Evolutionary conservation across 1,140 invertebrate genomes (phyloP), one percentile per base, ranked within the genome.

Genomic region (Andrena cerasifolii): DNA sequence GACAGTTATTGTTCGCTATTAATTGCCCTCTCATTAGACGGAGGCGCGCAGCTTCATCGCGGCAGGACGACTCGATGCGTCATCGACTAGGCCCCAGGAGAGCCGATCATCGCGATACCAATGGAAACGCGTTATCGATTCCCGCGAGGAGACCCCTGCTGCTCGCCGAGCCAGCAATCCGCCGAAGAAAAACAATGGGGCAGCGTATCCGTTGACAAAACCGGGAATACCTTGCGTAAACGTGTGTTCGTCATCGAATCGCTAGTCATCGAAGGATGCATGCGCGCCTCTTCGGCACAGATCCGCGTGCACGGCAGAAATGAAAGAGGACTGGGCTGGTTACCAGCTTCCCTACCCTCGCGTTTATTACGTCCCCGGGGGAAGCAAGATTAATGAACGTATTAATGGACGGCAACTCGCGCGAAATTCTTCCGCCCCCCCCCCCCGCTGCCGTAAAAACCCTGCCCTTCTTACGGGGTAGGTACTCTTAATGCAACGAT

Each of bases 331-430:
- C 36, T 56, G 6, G 33, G n/a, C 21, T 10, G 16, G 24, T 58
- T 58, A 21, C 59, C 18, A 53, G 14, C 24, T 1, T 31, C 61
- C 16, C 58, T 36, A 78, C 26, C 28, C n/a, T 10, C 12, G 1
- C 31, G 59, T 68, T 72, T 51, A 28, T 16, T 45, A 10, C 51
- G 21, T 66, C n/a, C 65, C 67, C 28, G 7, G 6, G 36, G 26
- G 67, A 72, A 78, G 43, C 51, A 68, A 74, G 80, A 79, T 83
- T 74, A 82, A 83, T 58, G 75, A 79, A 82, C 56, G 75, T 79
- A 70, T 62, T 54, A 65, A 71, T 53, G 54, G 54, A 16, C 49
- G 53, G 47, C 36, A 71, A 49, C 70, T 40, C 51, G 36, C 26
- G 24, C 43, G n/a, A 54, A 71, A 77, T 51, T 59, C 66, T 58